These are phyloP conservation scores for Ostrea edulis DNA, from an alignment of 1,140 invertebrate genomes.

Conservation along the genomic window DNA sequence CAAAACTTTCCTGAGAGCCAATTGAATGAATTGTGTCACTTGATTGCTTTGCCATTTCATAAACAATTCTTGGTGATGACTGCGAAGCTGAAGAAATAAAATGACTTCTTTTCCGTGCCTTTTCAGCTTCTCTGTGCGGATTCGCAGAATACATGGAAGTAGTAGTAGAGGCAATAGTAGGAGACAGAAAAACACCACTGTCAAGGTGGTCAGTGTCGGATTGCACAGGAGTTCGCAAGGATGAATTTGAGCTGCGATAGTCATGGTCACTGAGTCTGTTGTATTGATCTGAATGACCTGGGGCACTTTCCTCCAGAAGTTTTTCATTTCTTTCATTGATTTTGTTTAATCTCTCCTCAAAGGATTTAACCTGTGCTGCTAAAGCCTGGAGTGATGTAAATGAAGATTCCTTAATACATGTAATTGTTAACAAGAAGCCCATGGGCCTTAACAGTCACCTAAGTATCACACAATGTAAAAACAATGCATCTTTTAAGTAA, in stretches of 20 bases:
- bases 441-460: too few species aligned
- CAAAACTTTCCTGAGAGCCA: background rate
- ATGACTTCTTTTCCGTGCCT: background rate
- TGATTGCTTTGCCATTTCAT: background rate
- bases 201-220: conserved; percentile 43
- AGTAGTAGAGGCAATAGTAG: conserved; percentile 38
- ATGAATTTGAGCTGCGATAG: conserved; percentile 47
- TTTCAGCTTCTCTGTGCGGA: conserved; percentile 29
- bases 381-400: conserved; percentile 72
- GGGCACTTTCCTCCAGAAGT: conserved; percentile 63
- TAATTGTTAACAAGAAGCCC: background rate
- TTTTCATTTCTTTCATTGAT: conserved; percentile 73
- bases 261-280: conserved; percentile 42
- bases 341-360: conserved; percentile 73
- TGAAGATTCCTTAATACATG: background rate
- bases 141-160: background rate
- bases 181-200: conserved; percentile 53
- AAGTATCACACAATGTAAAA: too few species aligned
- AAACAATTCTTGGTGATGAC: background rate
- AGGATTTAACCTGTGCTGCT: conserved; percentile 75
- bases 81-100: background rate
- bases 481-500: too few species aligned
- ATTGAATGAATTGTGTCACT: background rate
- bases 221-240: conserved; percentile 16
- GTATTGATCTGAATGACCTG: conserved; percentile 69